Evolutionary conservation across 1,140 invertebrate genomes (phyloP).

Genomic region (Drosophila ananassae): DNA sequence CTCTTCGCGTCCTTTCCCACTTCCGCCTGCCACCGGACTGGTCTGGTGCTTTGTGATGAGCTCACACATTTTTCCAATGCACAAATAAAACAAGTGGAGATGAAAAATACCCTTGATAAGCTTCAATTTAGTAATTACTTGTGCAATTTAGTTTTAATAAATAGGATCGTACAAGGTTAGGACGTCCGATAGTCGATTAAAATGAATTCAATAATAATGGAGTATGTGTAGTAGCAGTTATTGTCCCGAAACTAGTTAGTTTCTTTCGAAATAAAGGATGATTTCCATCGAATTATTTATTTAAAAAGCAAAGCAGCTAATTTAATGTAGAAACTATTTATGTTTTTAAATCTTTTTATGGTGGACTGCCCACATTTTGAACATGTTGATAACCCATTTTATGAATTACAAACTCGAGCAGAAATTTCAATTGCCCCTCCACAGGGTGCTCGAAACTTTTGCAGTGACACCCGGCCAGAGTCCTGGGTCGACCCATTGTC

Average conservation of each 20-base stretch:
- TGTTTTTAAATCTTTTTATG: no score
- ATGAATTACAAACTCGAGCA: not conserved
- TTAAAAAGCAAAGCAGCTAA: no score
- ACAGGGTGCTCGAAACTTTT: constrained; percentile 36
- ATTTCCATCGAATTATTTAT: no score
- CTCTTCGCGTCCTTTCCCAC: constrained; percentile 20
- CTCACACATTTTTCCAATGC: not conserved
- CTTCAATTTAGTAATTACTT: not conserved
- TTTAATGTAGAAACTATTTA: no score
- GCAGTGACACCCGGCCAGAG: constrained; percentile 14
- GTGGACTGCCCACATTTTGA: not conserved
- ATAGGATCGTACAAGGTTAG: not conserved
- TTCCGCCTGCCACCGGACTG: constrained; percentile 29
- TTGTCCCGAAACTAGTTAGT: no score
- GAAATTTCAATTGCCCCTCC: constrained; percentile 13
- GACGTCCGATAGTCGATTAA: not conserved
- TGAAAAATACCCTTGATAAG: constrained; percentile 12
- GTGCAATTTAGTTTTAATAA: not conserved
- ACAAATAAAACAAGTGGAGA: constrained; percentile 1
- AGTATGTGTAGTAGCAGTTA: not conserved
- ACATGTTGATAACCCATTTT: not conserved
- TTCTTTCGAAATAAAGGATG: no score
- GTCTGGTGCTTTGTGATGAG: constrained; percentile 26
- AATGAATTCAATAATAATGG: not conserved
- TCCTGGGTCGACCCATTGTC: constrained; percentile 30